Conservation (phyloP, 1,140 invertebrate species). For the Megalonaias nervosa region DNA sequence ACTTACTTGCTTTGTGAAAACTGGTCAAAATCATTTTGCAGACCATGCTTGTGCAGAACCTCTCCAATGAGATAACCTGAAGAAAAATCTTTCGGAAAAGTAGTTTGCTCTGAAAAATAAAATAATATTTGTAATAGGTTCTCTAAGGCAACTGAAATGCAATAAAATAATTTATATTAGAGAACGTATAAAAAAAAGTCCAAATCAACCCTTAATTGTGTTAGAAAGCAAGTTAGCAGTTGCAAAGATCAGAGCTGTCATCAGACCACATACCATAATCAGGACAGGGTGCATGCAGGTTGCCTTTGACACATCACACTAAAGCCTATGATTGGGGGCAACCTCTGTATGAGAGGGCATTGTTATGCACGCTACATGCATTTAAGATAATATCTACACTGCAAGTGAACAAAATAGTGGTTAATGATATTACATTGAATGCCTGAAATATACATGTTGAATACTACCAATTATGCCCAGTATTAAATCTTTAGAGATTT, state of each 20-base stretch:
- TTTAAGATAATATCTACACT: too few relatives aligned
- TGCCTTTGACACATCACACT: neutral
- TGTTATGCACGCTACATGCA: too few relatives aligned
- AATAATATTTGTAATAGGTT: slow-evolving; percentile 17
- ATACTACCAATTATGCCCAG: too few relatives aligned
- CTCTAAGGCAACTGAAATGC: neutral
- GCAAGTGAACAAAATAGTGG: too few relatives aligned
- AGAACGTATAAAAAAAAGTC: neutral
- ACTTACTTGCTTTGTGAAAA: slow-evolving; percentile 71
- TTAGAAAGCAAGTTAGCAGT: neutral
- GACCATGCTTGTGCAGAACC: slow-evolving; percentile 68
- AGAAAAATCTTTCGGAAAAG: slow-evolving; percentile 68
- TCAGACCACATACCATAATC: neutral
- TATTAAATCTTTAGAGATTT: too few relatives aligned
- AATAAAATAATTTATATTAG: neutral
- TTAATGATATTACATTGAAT: too few relatives aligned
- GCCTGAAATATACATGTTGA: too few relatives aligned
- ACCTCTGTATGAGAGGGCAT: too few relatives aligned
- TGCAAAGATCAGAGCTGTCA: neutral
- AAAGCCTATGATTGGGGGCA: too few relatives aligned
- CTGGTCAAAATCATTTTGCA: slow-evolving; percentile 72
- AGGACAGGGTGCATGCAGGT: neutral
- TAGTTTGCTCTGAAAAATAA: slow-evolving; percentile 61
- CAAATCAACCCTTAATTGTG: neutral
- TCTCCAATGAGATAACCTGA: slow-evolving; percentile 71